A percentile compares a stretch with the other conserved stretches of the same genome.
Evolutionary conservation across 2,888 invertebrate species (phyloP).

Genomic region (Mythimna loreyi): DNA sequence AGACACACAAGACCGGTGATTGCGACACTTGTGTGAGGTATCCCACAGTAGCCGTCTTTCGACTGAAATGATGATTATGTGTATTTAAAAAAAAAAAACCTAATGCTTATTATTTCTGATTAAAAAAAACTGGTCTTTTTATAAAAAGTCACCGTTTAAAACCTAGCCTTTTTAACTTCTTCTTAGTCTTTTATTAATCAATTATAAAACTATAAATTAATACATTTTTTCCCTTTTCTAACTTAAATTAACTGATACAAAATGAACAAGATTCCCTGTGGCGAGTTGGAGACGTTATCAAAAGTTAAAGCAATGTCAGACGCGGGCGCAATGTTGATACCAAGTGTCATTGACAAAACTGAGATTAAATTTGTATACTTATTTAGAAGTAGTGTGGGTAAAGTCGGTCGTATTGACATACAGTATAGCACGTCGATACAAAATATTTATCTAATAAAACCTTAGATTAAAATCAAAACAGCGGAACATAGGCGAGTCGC

Average conservation of each 20-base stretch:
- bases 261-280: conserved; percentile 30
- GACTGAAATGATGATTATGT: too few species aligned
- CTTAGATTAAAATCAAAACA: not conserved
- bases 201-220: conserved; percentile 16
- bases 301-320: conserved; percentile 62
- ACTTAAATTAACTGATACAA: conserved; percentile 28
- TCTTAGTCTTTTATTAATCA: too few species aligned
- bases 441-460: not conserved
- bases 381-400: not conserved
- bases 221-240: conserved; percentile 2
- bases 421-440: not conserved
- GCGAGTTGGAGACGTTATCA: conserved; percentile 48
- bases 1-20: too few species aligned
- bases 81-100: not conserved
- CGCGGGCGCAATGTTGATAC: conserved; percentile 33
- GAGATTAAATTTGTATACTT: not conserved
- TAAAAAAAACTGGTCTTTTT: not conserved
- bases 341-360: conserved; percentile 43
- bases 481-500: too few species aligned
- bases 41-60: too few species aligned
- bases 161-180: not conserved
- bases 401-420: not conserved
- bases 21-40: too few species aligned
- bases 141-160: not conserved
- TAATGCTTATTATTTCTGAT: not conserved